Evolutionary conservation across 2,888 invertebrate genomes (phyloP).

Genomic region (Lepidochrysops patricia): DNA sequence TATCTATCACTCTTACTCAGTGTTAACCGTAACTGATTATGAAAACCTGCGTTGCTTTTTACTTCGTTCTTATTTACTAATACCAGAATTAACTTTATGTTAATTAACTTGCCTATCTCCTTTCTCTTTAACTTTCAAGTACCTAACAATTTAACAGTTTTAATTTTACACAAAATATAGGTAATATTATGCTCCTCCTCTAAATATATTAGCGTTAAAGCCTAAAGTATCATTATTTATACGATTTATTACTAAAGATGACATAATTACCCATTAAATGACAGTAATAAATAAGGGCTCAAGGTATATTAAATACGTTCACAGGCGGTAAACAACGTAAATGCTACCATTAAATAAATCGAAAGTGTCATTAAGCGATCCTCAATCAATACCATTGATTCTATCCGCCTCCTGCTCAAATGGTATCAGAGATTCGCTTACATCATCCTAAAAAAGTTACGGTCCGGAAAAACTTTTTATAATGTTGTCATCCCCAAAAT

Average conservation of each 20-base stretch:
- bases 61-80: too few relatives aligned
- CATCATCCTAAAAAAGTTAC: constrained; percentile 15
- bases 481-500: constrained; percentile 1
- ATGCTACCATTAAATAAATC: constrained; percentile 21
- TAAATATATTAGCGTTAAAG: constrained; percentile 4
- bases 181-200: too few relatives aligned
- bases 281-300: neutral
- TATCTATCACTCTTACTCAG: too few relatives aligned
- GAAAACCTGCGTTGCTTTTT: too few relatives aligned
- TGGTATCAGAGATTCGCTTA: constrained; percentile 12
- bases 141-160: neutral
- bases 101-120: too few relatives aligned
- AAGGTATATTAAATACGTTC: constrained; percentile 6
- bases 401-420: constrained; percentile 1
- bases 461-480: constrained; percentile 1
- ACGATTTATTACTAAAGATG: constrained; percentile 8
- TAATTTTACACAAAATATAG: neutral
- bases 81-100: too few relatives aligned
- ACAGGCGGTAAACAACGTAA: constrained; percentile 6
- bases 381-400: constrained; percentile 16
- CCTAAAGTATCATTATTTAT: constrained; percentile 13
- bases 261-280: constrained; percentile 16
- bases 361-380: constrained; percentile 20
- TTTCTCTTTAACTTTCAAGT: too few relatives aligned
- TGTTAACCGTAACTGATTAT: too few relatives aligned